Evolutionary conservation across 2,113 vertebrate genomes (phyloP).

Genomic region (Pagrus major): DNA sequence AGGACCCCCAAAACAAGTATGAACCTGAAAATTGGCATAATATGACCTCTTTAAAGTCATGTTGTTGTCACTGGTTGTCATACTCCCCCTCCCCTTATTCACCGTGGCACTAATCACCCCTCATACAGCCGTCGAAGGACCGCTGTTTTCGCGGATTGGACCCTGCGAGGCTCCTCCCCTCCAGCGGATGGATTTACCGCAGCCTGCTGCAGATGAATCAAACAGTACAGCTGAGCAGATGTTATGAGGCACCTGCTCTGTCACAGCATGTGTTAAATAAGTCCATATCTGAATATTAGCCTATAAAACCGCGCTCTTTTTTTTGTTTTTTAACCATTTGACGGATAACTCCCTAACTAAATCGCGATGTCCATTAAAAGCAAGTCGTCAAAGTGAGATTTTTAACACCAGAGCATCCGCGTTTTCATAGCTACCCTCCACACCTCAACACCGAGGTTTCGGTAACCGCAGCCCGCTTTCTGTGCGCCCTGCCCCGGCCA

Average conservation of each 20-base stretch:
- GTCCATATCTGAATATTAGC: neutral
- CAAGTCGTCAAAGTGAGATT: neutral
- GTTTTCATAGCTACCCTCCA: constrained; percentile 2
- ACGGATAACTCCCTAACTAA: neutral
- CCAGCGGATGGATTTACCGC: constrained; percentile 60
- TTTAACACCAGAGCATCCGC: neutral
- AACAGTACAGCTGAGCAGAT: constrained; percentile 12
- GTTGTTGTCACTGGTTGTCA: neutral
- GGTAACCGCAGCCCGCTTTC: neutral
- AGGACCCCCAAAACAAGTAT: too few relatives aligned
- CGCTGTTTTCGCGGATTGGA: constrained; percentile 46
- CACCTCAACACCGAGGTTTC: neutral
- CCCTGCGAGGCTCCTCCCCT: constrained; percentile 49
- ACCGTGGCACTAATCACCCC: constrained; percentile 13
- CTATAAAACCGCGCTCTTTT: neutral
- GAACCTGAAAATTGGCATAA: too few relatives aligned
- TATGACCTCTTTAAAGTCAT: too few relatives aligned
- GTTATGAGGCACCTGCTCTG: constrained; percentile 29
- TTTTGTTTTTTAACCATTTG: neutral
- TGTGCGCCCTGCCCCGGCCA: constrained; percentile 1
- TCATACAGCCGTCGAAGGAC: neutral
- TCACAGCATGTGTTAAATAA: neutral
- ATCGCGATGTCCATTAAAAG: neutral
- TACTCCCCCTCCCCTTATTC: too few relatives aligned
- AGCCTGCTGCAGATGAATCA: constrained; percentile 57